Evolutionary conservation across 2,113 vertebrate genomes (phyloP), one percentile per base, ranked within the genome.

Genomic region (Urocitellus parryii): DNA sequence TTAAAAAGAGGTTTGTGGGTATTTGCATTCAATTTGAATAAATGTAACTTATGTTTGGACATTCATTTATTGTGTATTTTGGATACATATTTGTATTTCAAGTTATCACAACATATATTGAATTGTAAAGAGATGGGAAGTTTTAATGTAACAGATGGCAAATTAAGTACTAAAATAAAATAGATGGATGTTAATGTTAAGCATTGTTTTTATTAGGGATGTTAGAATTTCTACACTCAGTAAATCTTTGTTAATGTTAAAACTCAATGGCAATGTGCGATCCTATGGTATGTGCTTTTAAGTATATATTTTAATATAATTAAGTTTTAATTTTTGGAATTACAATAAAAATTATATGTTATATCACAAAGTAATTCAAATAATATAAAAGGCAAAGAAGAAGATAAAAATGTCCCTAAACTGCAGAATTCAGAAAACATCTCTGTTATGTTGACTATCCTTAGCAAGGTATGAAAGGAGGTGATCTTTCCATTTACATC

Each of bases 141-240:
- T 73, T 94, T 76, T 63, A 93, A 58, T 86, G 85, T 90, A 96
- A 85, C 95, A 96, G 93, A 94, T 91, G 97, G 95, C n/a, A 90
- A 97, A 94, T 96, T 88, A 95, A 94, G 70, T 78, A 90, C 72
- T 95, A 81, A 94, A 84, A 94, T 95, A 92, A 96, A 95, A 81
- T 81, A 96, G 79, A 94, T 95, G 83, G 53, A 63, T 96, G 91
- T 73, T 97, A 97, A 88, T 94, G 73, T 24, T 84, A 84, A 22
- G 20, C 67, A 95, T 90, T 96, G 77, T 76, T 88, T 97, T 97
- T 93, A 97, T 91, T 93, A 91, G 61, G 63, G 74, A 37, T 95
- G 58, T 81, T 94, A 88, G 88, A 86, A 72, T 93, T 94, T 94
- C 48, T 65, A 78, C 13, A 82, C 39, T 13, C 56, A 88, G 25